These are phyloP conservation scores for Hestina assimilis DNA, from an alignment of 1,140 invertebrate species.

Conservation along the genomic window DNA sequence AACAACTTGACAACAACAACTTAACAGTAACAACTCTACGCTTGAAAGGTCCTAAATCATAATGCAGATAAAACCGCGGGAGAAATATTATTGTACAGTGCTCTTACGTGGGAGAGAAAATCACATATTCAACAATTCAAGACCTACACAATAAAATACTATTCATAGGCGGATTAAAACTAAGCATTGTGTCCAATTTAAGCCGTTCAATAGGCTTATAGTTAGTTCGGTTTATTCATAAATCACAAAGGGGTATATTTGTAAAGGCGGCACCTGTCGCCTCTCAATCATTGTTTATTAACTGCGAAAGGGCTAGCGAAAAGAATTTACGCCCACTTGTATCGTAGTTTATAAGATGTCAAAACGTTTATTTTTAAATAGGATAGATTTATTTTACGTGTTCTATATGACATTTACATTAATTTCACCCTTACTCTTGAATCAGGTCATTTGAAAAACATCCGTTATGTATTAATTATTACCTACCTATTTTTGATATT, in stretches of 20 bases:
- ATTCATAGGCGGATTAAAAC: not conserved
- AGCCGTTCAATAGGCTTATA: constrained; percentile 10
- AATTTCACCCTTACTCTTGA: too few species aligned
- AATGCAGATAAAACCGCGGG: too few species aligned
- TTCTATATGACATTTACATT: too few species aligned
- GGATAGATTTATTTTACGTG: not conserved
- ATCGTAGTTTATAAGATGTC: not conserved
- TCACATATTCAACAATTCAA: not conserved
- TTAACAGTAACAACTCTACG: too few species aligned
- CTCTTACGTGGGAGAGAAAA: too few species aligned
- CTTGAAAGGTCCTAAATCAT: too few species aligned
- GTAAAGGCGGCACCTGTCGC: constrained; percentile 15
- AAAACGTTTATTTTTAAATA: not conserved
- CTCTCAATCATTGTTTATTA: constrained; percentile 10
- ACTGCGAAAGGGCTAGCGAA: constrained; percentile 3
- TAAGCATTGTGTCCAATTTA: not conserved
- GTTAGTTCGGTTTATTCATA: constrained; percentile 4
- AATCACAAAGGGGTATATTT: constrained; percentile 30
- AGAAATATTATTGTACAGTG: too few species aligned
- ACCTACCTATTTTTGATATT: too few species aligned
- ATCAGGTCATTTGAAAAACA: too few species aligned
- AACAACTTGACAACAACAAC: too few species aligned
- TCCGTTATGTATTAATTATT: too few species aligned
- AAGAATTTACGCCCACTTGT: constrained; percentile 17
- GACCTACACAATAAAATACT: not conserved